Conservation (phyloP, 2,888 invertebrate species). For the Endomychus coccineus region DNA sequence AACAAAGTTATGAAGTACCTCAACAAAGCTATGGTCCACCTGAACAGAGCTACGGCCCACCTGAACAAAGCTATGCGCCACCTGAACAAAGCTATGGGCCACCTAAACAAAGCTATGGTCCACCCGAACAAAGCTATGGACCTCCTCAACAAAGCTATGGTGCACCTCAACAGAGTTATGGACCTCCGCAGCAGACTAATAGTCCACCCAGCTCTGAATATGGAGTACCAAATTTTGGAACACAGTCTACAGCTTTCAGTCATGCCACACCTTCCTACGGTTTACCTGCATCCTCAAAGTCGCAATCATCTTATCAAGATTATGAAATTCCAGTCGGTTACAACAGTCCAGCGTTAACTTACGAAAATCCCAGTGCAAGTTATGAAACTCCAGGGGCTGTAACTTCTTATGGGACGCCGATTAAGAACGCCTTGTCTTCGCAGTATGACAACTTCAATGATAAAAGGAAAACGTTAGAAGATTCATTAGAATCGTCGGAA, state of each 20-base stretch:
- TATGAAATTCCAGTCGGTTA: constrained; percentile 26
- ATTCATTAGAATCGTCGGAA: too few species aligned
- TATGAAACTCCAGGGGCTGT: constrained; percentile 35
- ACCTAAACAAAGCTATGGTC: constrained; percentile 21
- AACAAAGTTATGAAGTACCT: constrained; percentile 16
- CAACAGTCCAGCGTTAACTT: constrained; percentile 25
- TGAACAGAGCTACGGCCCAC: constrained; percentile 19
- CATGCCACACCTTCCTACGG: constrained; percentile 17
- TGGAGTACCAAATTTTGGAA: constrained; percentile 16
- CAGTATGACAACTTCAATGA: constrained; percentile 5
- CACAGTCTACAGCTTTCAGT: constrained; percentile 16
- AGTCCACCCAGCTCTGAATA: too few species aligned
- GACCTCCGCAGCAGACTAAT: constrained; percentile 14
- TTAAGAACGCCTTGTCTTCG: constrained; percentile 12
- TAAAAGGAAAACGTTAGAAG: too few species aligned
- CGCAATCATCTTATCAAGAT: constrained; percentile 12
- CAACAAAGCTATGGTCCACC: constrained; percentile 22
- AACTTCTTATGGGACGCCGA: constrained; percentile 34
- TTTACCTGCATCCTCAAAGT: constrained; percentile 9
- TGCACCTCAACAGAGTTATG: constrained; percentile 15
- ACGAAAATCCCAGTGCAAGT: constrained; percentile 28
- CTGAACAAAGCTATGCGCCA: constrained; percentile 20
- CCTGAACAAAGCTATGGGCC: constrained; percentile 20
- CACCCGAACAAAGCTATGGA: constrained; percentile 19
- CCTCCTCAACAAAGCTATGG: constrained; percentile 16